phyloP scores from a whole-genome alignment of 2,113 vertebrate genomes.

The Heloderma charlesbogerti region DNA sequence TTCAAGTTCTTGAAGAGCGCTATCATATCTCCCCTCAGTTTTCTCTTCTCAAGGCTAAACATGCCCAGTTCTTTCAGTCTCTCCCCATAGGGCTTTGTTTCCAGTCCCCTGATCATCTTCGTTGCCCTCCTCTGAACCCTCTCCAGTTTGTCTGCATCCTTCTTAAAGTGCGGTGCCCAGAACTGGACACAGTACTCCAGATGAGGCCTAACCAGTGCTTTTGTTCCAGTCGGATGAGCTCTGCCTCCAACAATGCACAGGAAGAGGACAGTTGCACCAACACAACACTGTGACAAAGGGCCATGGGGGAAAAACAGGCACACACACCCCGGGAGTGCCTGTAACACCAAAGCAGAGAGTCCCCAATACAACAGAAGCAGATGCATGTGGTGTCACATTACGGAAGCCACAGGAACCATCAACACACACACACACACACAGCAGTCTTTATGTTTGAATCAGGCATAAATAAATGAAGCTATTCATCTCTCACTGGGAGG shows the following conservation, averaged over 20 bases:
- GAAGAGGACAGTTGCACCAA: neutral
- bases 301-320: neutral
- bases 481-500: neutral
- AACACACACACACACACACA: neutral
- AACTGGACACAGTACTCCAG: too few relatives aligned
- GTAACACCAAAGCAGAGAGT: neutral
- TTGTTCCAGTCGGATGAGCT: neutral
- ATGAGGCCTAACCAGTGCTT: too few relatives aligned
- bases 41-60: too few relatives aligned
- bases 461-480: neutral
- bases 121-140: too few relatives aligned
- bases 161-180: too few relatives aligned
- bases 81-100: too few relatives aligned
- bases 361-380: neutral
- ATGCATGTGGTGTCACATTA: neutral
- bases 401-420: neutral
- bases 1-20: too few relatives aligned
- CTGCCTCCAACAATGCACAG: neutral
- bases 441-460: neutral
- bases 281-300: neutral
- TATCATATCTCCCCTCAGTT: too few relatives aligned
- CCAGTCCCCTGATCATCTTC: too few relatives aligned
- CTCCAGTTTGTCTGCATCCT: too few relatives aligned
- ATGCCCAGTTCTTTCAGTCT: too few relatives aligned
- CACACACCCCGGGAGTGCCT: neutral